Conservation (phyloP, 2,888 invertebrate species). For the Vannuccia rotundouncinata region DNA sequence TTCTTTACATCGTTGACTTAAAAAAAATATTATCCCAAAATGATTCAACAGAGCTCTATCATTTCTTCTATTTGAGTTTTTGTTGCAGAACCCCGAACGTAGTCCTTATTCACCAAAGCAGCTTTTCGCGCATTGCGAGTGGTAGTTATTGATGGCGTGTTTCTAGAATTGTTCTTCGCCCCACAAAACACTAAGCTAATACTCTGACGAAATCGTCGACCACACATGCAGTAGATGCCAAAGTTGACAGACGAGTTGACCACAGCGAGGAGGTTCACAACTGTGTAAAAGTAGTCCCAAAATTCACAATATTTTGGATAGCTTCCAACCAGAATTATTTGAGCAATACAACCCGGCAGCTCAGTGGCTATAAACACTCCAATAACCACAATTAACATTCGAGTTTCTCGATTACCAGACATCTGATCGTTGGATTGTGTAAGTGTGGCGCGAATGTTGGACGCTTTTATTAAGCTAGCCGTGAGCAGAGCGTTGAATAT, state of each 20-base stretch:
- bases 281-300: background rate
- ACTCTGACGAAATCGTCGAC: conserved; percentile 72
- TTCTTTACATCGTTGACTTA: too few species aligned
- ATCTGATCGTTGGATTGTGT: background rate
- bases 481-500: conserved; percentile 35
- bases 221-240: conserved; percentile 88
- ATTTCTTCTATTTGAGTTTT: too few species aligned
- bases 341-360: conserved; percentile 30
- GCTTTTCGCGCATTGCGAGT: too few species aligned
- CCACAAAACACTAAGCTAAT: too few species aligned
- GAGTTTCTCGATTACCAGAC: conserved; percentile 11
- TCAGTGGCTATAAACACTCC: conserved; percentile 36
- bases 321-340: background rate
- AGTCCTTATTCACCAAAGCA: too few species aligned
- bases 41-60: too few species aligned
- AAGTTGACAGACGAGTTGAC: conserved; percentile 92
- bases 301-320: conserved; percentile 8
- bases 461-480: conserved; percentile 27
- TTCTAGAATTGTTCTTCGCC: too few species aligned
- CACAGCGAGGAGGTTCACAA: conserved; percentile 79
- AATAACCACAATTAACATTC: conserved; percentile 35
- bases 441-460: conserved; percentile 31
- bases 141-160: too few species aligned
- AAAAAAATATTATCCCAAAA: too few species aligned
- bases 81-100: too few species aligned